Evolutionary conservation across 2,113 vertebrate genomes (phyloP), one percentile per base, ranked within the genome.

Genomic region (Charadrius vociferus): DNA sequence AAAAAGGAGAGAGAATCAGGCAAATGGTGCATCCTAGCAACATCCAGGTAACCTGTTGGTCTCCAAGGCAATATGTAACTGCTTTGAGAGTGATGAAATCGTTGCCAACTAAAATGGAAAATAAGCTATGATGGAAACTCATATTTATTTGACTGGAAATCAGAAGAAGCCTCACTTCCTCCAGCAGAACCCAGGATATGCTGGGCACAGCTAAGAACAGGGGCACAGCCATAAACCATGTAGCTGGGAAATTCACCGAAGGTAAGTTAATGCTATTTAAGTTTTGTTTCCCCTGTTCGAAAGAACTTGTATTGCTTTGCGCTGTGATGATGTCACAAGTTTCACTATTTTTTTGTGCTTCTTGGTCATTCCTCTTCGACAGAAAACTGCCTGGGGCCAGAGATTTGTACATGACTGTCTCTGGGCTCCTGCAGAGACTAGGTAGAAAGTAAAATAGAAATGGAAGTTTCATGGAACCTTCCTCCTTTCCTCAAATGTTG

Each of bases 61-160:
- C 94, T 94, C 91, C 88, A 91, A 88, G 93, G 93, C 86, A 91
- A 82, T 95, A 58, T 63, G 39, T 74, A 87, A 78, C 95, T 86
- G 91, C 67, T 96, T 77, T 55, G 83, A 95, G 73, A 94, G 68
- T 13, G 55, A 74, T 92, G 72, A 92, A 56, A 74, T 78, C 4
- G 2, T 70, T 92, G 41, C 80, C 63, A 94, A 43, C 43, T 78
- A 34, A 80, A 86, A 88, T 81, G 50, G 78, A 80, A 94, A 83
- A 88, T 50, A 86, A 89, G 52, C 73, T 34, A 8, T 56, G 30
- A 75, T 81, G 55, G 74, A 88, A 93, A 90, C 18, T 82, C 53
- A 2, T 65, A 63, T 87, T 87, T 94, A 65, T 77, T 93, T 59
- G 68, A 67, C 27, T 78, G 55, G 72, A 71, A 89, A 92, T 93